phyloP scores from a whole-genome alignment of 2,797 vertebrate genomes.

The Acanthornis magna region DNA sequence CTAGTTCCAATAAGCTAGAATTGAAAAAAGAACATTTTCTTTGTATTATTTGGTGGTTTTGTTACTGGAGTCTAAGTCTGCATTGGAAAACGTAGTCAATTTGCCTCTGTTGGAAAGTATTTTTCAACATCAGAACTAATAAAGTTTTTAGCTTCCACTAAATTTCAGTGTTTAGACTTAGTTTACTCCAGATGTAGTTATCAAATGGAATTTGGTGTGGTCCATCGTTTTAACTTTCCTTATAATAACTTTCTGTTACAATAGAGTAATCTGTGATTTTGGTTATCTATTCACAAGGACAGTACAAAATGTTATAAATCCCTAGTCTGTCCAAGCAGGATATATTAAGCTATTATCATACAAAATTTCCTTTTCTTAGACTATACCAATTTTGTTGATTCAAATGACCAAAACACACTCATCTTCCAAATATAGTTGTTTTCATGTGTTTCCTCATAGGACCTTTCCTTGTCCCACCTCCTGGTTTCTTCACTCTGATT shows the following conservation, averaged over 20 bases:
- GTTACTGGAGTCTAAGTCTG: neutral
- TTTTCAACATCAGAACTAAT: neutral
- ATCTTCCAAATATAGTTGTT: conserved; percentile 19
- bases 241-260: neutral
- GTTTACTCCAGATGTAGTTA: neutral
- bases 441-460: neutral
- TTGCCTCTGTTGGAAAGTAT: neutral
- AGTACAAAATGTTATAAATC: neutral
- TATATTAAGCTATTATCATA: neutral
- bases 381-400: neutral
- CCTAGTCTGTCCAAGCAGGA: neutral
- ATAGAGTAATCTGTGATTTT: neutral
- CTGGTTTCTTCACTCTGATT: neutral
- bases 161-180: neutral
- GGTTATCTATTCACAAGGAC: neutral
- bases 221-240: neutral
- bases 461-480: conserved; percentile 7
- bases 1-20: neutral
- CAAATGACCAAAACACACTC: neutral
- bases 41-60: neutral
- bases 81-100: neutral
- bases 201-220: neutral
- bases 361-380: neutral
- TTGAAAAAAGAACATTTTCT: neutral
- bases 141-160: neutral